Base-by-base conservation (phyloP, 2,113 vertebrate genomes). In the Hippocampus abdominalis region DNA sequence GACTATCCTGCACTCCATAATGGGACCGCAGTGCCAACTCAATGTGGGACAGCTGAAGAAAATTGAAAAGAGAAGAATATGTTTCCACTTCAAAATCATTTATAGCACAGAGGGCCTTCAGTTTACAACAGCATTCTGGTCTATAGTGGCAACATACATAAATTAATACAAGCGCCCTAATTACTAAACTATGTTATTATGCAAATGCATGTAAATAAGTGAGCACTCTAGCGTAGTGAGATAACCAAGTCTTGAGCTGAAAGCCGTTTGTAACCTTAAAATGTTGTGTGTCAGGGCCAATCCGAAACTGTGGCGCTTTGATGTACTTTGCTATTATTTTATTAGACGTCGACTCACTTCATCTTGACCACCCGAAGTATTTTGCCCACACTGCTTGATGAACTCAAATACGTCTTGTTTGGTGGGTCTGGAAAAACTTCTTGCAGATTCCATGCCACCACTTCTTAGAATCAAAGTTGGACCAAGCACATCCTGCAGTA, bases 371-470 rank as follows among this genome's bases (percentile, higher is more conserved):
- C 66, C 51, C 36, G 79, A 61, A 16, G 68, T 9, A 10, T 76
- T 48, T 18, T 84, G 59, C 0, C 88, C 90, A n/a, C 92, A 94
- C 77, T 94, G 93, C 32, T 87, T 91, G 79, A 94, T 92, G 78
- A 94, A 92, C 75, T 94, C 93, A 74, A 89, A 91, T 48, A 94
- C 81, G 1, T 94, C 92, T 71, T 94, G 92, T 81, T 81, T 85
- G 75, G 82, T 91, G 64, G 92, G 90, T 74, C 87, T 88, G 77
- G 90, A 90, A 60, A 88, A 87, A 57, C 76, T 78, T 62, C 76
- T 72, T 1, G 23, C 36, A 0, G 3, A 51, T 2, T 64, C 72
- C 57, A 59, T 69, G 83, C 70, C 79, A 72, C 68, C 27, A 29
- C 54, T 79, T 46, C 78, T 71, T 56, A 93, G 76, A 51, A 81